phyloP scores from a whole-genome alignment of 2,797 vertebrate genomes.

The Aselliscus stoliczkanus region DNA sequence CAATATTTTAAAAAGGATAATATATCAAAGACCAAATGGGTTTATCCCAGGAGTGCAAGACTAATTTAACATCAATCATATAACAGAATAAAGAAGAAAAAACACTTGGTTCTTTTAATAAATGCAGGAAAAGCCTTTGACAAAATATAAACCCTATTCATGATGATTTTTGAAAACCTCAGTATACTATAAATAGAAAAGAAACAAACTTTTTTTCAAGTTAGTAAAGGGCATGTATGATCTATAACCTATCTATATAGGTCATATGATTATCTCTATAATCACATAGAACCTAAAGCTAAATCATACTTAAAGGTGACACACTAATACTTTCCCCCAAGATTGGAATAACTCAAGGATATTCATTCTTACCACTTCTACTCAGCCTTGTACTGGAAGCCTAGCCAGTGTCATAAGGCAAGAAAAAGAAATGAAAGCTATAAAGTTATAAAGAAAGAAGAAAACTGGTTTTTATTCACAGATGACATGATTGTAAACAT shows the following conservation, averaged over 20 bases:
- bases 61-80: background rate
- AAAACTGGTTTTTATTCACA: background rate
- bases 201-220: background rate
- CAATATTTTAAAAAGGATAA: background rate
- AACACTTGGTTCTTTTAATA: background rate
- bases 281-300: background rate
- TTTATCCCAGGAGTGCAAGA: background rate
- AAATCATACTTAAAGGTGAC: background rate
- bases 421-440: background rate
- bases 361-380: background rate
- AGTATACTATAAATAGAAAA: background rate
- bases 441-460: background rate
- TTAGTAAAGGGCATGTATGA: background rate
- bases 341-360: background rate
- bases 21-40: background rate
- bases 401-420: background rate
- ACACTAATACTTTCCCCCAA: background rate
- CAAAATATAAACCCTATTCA: background rate
- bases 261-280: background rate
- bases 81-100: background rate
- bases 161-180: background rate
- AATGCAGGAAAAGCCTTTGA: background rate
- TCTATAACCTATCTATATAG: background rate
- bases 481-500: background rate
- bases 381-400: background rate